Evolutionary conservation across 53 echinoderm and acorn worm species (phyloP).

Genomic region (Temnopleurus reevesii): DNA sequence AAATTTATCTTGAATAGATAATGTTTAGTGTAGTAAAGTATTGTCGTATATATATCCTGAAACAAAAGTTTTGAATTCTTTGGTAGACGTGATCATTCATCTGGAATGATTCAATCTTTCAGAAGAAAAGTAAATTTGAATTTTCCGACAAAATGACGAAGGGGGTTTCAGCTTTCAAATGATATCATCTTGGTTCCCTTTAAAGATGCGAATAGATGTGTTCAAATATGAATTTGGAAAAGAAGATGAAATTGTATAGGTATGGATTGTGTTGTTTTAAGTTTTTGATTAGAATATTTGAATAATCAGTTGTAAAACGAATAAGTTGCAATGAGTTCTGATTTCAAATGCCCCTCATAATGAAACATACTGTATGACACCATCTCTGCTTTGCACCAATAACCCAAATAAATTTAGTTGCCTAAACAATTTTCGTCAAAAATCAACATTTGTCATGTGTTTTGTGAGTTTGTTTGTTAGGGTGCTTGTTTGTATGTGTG

Average conservation of each 20-base stretch:
- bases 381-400: not conserved
- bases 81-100: too few species aligned
- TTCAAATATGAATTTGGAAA: not conserved
- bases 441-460: too few species aligned
- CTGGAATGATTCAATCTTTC: too few species aligned
- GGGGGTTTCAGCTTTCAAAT: too few species aligned
- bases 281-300: not conserved
- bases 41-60: too few species aligned
- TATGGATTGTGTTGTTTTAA: not conserved
- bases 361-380: not conserved
- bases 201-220: too few species aligned
- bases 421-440: conserved; percentile 23
- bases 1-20: not conserved
- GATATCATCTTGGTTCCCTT: too few species aligned
- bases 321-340: not conserved
- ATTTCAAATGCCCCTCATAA: not conserved
- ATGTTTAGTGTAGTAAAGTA: not conserved
- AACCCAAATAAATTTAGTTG: not conserved
- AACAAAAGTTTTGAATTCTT: too few species aligned
- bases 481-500: too few species aligned
- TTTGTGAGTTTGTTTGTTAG: too few species aligned
- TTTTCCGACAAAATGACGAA: too few species aligned
- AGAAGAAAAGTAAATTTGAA: not conserved
- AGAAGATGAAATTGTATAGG: not conserved
- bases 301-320: not conserved